Conservation (phyloP, 2,113 vertebrate species). For the Dissostichus mawsoni region DNA sequence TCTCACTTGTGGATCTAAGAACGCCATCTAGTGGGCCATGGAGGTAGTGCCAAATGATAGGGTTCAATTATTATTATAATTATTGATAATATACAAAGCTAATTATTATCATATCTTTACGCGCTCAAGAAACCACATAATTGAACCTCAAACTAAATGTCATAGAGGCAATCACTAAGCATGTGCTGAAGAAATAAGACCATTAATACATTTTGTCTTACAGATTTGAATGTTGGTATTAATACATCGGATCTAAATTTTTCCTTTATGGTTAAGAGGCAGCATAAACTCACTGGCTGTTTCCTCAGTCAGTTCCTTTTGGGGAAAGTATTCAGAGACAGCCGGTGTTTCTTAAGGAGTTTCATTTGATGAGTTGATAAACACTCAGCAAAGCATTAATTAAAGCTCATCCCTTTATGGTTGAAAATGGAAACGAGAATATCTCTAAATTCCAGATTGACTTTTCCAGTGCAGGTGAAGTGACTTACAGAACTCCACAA, state of each 20-base stretch:
- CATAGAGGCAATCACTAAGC: not conserved
- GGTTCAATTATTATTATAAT: not conserved
- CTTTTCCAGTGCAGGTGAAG: not conserved
- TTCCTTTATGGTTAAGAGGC: not conserved
- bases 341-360: not conserved
- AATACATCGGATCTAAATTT: not conserved
- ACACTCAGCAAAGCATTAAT: not conserved
- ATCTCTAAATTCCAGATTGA: not conserved
- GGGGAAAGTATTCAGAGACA: no score
- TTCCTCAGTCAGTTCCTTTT: no score
- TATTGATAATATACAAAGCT: not conserved
- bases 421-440: not conserved
- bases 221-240: not conserved
- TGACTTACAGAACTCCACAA: slow-evolving; percentile 97
- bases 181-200: not conserved
- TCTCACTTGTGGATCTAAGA: not conserved
- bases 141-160: not conserved
- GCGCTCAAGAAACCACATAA: not conserved
- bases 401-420: not conserved
- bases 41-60: not conserved
- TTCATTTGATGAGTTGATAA: not conserved
- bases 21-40: not conserved
- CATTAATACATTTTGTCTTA: not conserved
- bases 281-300: not conserved
- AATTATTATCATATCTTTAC: not conserved